These are phyloP conservation scores for Actinia equina DNA, from an alignment of 64 coral and sea anemone genomes.

Conservation along the genomic window DNA sequence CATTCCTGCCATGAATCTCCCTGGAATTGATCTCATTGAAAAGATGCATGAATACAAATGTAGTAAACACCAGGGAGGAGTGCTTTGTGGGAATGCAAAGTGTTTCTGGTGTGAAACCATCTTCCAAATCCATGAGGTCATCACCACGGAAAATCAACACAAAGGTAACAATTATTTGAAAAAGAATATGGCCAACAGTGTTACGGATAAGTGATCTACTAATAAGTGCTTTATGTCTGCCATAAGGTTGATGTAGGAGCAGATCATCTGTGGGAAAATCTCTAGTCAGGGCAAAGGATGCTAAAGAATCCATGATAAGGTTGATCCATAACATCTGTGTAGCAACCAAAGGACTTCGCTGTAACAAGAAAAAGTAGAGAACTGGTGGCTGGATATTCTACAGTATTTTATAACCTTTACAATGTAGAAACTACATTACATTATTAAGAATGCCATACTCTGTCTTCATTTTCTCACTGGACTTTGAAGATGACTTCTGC, in stretches of 20 bases:
- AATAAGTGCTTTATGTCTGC: slow-evolving; percentile 89
- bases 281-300: slow-evolving; percentile 87
- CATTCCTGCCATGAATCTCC: slow-evolving; percentile 80
- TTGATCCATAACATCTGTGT: slow-evolving; percentile 97
- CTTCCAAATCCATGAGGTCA: slow-evolving; percentile 68
- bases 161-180: slow-evolving; percentile 72
- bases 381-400: not conserved
- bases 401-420: too few relatives aligned
- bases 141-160: slow-evolving; percentile 74
- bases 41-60: slow-evolving; percentile 96
- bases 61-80: slow-evolving; percentile 87
- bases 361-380: not conserved
- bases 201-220: slow-evolving; percentile 85
- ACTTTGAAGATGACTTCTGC: too few relatives aligned
- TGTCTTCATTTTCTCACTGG: too few relatives aligned
- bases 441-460: too few relatives aligned
- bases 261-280: slow-evolving; percentile 88
- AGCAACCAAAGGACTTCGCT: slow-evolving; percentile 90
- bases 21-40: slow-evolving; percentile 98
- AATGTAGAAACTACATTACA: too few relatives aligned
- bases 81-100: slow-evolving; percentile 77
- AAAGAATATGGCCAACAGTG: slow-evolving; percentile 78
- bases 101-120: slow-evolving; percentile 68
- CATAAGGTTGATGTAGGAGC: slow-evolving; percentile 79
- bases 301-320: slow-evolving; percentile 96